These are phyloP conservation scores for Atta texana DNA, from an alignment of 1,140 invertebrate genomes.

Conservation along the genomic window DNA sequence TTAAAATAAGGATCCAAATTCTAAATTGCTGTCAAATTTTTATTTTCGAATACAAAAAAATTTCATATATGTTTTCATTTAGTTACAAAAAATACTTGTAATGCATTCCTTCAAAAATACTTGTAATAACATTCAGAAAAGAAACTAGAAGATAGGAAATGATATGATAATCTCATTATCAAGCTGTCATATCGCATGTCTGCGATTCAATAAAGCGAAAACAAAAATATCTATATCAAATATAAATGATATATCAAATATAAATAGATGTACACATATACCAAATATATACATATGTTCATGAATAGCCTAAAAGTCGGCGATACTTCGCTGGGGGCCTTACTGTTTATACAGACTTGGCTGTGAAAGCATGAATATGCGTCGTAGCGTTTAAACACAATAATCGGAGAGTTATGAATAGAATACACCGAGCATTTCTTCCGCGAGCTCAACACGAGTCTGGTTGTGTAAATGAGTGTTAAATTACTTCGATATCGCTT, in stretches of 20 bases:
- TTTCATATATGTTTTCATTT: too few species aligned
- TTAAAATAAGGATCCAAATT: too few species aligned
- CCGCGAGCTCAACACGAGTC: constrained; percentile 16
- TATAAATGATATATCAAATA: too few species aligned
- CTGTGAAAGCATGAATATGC: neutral
- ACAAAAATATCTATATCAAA: too few species aligned
- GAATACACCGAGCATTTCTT: constrained; percentile 24
- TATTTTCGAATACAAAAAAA: too few species aligned
- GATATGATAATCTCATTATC: neutral
- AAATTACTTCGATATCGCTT: constrained; percentile 18
- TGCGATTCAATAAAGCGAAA: too few species aligned
- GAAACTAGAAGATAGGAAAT: neutral
- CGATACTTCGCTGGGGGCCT: neutral
- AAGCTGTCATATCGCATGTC: neutral
- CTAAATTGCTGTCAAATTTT: too few species aligned
- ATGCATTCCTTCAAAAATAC: too few species aligned
- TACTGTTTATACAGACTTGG: neutral
- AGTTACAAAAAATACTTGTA: too few species aligned
- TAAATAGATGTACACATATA: too few species aligned
- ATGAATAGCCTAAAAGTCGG: constrained; percentile 13
- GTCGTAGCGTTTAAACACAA: neutral
- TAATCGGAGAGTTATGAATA: constrained; percentile 27
- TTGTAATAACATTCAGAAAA: constrained; percentile 3
- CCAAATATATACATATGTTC: neutral
- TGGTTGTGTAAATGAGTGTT: constrained; percentile 23